Conservation (phyloP, 2,113 vertebrate species). For the Acinonyx jubatus region DNA sequence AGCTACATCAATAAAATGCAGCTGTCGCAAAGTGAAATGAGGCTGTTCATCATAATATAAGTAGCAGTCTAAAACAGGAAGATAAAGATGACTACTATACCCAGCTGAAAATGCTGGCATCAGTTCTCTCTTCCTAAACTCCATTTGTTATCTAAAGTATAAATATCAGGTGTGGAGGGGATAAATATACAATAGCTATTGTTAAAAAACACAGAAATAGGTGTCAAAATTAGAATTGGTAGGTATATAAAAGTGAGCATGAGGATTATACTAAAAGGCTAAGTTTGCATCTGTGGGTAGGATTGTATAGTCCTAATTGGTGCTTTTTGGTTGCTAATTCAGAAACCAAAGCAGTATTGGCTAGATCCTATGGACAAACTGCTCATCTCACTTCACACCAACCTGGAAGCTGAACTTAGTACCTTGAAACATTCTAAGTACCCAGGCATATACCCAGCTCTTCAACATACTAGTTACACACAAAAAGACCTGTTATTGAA, state of each 20-base stretch:
- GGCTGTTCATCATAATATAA: constrained; percentile 31
- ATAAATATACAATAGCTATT: neutral
- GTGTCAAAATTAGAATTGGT: neutral
- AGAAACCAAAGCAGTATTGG: neutral
- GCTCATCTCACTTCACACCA: neutral
- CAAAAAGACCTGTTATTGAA: neutral
- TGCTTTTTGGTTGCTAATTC: neutral
- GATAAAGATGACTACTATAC: neutral
- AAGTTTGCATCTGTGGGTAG: neutral
- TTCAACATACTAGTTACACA: neutral
- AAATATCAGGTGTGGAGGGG: neutral
- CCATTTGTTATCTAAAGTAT: neutral
- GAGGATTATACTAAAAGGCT: neutral
- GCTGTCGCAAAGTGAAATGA: constrained; percentile 32
- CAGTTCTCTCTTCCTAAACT: constrained; percentile 26
- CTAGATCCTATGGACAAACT: neutral
- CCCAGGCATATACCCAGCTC: neutral
- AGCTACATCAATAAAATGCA: constrained; percentile 60
- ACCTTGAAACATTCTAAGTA: neutral
- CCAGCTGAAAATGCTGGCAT: neutral
- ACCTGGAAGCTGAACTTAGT: neutral
- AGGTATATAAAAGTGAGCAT: neutral
- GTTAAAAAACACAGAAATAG: neutral
- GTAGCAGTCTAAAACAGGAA: constrained; percentile 40
- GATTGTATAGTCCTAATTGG: neutral